These are phyloP conservation scores for Pandemis cinnamomeana DNA, from an alignment of 2,888 invertebrate species.

Conservation along the genomic window DNA sequence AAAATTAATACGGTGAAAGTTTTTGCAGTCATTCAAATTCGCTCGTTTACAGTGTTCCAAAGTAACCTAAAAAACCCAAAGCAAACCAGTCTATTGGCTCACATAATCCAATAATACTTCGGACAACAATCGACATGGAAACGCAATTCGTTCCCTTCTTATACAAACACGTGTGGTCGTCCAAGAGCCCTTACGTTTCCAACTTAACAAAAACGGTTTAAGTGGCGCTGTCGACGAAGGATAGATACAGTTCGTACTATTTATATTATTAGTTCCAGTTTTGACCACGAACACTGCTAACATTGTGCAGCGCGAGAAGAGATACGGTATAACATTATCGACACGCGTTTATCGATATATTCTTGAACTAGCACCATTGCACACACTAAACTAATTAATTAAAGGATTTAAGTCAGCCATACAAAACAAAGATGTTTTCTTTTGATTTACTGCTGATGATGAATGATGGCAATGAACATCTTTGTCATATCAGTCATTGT, in stretches of 20 bases:
- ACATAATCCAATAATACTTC: conserved; percentile 29
- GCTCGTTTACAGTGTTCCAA: neutral
- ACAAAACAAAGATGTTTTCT: too few species aligned
- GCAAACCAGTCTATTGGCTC: conserved; percentile 7
- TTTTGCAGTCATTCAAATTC: neutral
- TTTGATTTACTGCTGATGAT: too few species aligned
- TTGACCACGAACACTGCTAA: conserved; percentile 9
- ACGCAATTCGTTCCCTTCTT: conserved; percentile 50
- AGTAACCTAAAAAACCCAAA: conserved; percentile 4
- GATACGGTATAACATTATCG: neutral
- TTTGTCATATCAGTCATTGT: neutral
- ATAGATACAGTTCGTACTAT: neutral
- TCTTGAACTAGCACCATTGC: too few species aligned
- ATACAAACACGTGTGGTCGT: conserved; percentile 28
- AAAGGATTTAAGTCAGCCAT: neutral
- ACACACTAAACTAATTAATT: too few species aligned
- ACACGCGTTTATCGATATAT: neutral
- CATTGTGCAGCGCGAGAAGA: neutral
- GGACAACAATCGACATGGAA: conserved; percentile 50
- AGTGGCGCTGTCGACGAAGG: neutral
- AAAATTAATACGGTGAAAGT: neutral
- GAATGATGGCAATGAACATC: neutral
- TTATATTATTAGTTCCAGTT: conserved; percentile 2
- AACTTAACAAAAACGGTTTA: neutral
- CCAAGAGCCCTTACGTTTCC: conserved; percentile 24